These are phyloP conservation scores for Chaetorhynchus papuensis DNA, from an alignment of 2,113 vertebrate species.

Conservation along the genomic window DNA sequence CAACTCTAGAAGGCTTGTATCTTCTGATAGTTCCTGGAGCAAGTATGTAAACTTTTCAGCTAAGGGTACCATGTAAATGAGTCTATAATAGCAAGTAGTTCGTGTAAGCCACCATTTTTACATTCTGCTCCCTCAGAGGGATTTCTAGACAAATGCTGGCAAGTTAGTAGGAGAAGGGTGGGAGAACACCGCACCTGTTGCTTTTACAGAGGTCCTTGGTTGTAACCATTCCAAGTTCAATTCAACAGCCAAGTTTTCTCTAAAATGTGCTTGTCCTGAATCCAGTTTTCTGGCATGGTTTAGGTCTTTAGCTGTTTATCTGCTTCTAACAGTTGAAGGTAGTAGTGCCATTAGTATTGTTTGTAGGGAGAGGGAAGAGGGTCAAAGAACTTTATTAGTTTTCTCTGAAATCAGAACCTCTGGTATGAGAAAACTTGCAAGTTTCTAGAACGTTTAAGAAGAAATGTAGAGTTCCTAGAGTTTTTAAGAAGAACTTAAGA, in stretches of 20 bases:
- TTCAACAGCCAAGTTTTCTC: background rate
- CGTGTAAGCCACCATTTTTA: background rate
- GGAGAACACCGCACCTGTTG: background rate
- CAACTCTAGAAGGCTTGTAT: conserved; percentile 90
- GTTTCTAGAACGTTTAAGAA: background rate
- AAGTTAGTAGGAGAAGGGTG: background rate
- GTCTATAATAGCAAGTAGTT: background rate
- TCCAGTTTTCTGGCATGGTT: background rate
- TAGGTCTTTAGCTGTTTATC: background rate
- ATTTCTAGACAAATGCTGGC: background rate
- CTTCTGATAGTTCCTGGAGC: conserved; percentile 93
- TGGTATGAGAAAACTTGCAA: background rate
- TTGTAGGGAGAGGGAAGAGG: background rate
- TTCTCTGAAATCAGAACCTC: background rate
- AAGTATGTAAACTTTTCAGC: conserved; percentile 77
- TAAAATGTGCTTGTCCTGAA: background rate
- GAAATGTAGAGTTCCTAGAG: too few species aligned
- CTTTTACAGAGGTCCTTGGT: background rate
- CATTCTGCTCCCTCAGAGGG: background rate
- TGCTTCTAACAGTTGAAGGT: background rate
- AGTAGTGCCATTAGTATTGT: background rate
- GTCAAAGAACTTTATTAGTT: background rate
- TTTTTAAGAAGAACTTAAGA: background rate
- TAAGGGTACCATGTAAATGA: background rate
- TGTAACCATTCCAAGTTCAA: background rate